Conservation (phyloP, 2,888 invertebrate genomes). For the Steinernema scapterisci region DNA sequence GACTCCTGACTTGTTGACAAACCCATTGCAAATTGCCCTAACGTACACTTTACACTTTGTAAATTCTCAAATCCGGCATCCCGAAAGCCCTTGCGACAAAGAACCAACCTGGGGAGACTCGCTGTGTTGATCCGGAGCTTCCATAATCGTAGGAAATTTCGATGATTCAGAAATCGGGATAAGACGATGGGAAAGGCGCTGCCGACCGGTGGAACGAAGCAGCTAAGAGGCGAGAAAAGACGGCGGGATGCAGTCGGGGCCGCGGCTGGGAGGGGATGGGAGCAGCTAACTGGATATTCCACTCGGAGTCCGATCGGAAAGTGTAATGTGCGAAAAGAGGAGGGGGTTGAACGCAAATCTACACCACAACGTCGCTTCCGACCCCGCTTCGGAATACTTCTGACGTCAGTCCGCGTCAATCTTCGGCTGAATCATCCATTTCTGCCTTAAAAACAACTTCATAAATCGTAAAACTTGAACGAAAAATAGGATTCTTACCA, state of each 20-base stretch:
- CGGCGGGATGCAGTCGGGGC: conserved; percentile 1
- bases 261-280: conserved; percentile 13
- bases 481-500: neutral
- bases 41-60: too few relatives aligned
- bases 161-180: too few relatives aligned
- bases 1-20: neutral
- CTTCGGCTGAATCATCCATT: too few relatives aligned
- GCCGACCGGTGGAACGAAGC: too few relatives aligned
- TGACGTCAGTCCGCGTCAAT: conserved; percentile 10
- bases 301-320: conserved; percentile 14
- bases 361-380: conserved; percentile 9
- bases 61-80: too few relatives aligned
- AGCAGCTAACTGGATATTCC: conserved; percentile 22
- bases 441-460: too few relatives aligned
- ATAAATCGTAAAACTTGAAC: too few relatives aligned
- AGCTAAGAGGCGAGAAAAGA: neutral
- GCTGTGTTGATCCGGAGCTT: conserved; percentile 16
- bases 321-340: conserved; percentile 24
- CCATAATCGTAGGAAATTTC: neutral
- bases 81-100: neutral
- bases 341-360: conserved; percentile 27
- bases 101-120: conserved; percentile 1
- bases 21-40: too few relatives aligned
- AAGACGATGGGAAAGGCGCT: too few relatives aligned
- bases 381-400: neutral